Evolutionary conservation across 2,888 invertebrate species (phyloP), one percentile per base, ranked within the genome.

Genomic region (Acrobasis consociella): DNA sequence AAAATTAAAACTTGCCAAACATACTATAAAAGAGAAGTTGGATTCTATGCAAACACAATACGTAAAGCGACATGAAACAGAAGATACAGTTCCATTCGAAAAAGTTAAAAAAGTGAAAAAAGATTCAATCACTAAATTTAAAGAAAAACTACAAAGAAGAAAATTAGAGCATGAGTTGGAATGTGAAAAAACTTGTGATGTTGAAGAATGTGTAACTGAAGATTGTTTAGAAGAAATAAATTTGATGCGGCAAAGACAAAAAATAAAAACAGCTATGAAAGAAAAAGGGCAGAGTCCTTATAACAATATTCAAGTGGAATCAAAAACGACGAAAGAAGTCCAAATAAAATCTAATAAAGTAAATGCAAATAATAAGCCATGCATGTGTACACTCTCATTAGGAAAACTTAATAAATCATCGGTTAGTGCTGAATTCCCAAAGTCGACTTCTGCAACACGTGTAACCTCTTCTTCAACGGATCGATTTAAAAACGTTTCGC

Each of bases 81-180:
- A 42, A 42, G 7, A 38, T 38, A 16, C 50, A 15, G 5, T 9
- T 2, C 49, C 38, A 50, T 11, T 60, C 39, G 22, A 61, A 1
- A 15, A 61, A 16, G 7, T 22, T 5, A 42, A 7, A 15, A 46
- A 31, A 15, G 71, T 78, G 52, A 72, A 67, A 67, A 79, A 77
- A 70, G 82, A 82, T 68, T 80, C 79, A 5, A 63, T 82, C 49
- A 67, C 62, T 1, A 76, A 77, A 66, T 78, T 73, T 61, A 76
- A 72, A 64, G 79, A 81, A 64, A 69, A 78, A 38, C 63, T 76
- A 2, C 65, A 67, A 58, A 69, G 58, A 61, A 76, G 71, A 65
- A 67, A 69, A 46, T 49, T 64, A 5, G 46, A 72, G 31, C 69
- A 76, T 58, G 69, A 78, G 39, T 77, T 74, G 70, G 72, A 73